These are phyloP conservation scores for Mobula hypostoma DNA, from an alignment of 2,113 vertebrate species.

Conservation along the genomic window DNA sequence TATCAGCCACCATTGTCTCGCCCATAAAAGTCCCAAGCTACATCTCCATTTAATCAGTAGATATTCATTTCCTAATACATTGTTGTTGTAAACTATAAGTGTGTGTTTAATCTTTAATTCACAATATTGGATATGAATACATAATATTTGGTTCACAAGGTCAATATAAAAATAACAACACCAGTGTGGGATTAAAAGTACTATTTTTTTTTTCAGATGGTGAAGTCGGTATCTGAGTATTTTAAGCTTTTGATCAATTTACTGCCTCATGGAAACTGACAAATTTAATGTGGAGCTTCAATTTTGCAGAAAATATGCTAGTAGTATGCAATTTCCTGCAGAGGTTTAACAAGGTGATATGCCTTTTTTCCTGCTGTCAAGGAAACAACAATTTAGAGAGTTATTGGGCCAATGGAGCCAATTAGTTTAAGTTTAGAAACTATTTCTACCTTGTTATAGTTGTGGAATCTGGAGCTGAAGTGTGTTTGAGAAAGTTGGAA, in stretches of 20 bases:
- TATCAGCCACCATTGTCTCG: background rate
- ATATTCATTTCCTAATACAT: constrained; percentile 15
- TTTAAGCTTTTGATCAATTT: background rate
- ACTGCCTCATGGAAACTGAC: background rate
- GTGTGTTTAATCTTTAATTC: background rate
- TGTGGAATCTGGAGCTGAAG: background rate
- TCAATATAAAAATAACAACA: background rate
- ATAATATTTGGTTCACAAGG: background rate
- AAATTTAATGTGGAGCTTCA: background rate
- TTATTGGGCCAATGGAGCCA: background rate
- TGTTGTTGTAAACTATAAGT: background rate
- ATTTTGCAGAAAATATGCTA: background rate
- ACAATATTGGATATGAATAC: background rate
- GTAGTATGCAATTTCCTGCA: background rate
- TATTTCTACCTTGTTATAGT: background rate
- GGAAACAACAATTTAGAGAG: constrained; percentile 14
- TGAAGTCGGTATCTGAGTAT: background rate
- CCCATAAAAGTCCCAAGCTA: background rate
- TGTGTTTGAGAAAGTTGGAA: background rate
- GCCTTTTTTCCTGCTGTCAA: constrained; percentile 26
- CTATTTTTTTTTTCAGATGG: background rate
- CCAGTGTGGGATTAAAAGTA: background rate
- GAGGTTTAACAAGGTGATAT: background rate
- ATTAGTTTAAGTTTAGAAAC: background rate
- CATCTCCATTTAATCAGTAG: background rate